Conservation (phyloP, 2,888 invertebrate genomes). For the Cephus nigrinus region DNA sequence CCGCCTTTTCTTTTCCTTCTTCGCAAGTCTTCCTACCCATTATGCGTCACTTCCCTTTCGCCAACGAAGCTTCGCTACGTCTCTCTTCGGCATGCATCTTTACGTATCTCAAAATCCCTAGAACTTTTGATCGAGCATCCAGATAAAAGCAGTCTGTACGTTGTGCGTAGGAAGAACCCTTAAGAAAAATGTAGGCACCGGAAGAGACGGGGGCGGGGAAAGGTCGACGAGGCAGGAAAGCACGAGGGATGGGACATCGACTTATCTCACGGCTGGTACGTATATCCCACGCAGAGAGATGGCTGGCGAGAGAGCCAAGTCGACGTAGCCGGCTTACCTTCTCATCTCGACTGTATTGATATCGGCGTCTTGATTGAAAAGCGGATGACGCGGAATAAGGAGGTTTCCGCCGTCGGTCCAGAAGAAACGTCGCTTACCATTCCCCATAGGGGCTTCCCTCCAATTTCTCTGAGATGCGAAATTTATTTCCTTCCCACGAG, state of each 20-base stretch:
- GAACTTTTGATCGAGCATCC: too few relatives aligned
- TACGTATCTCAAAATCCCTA: too few relatives aligned
- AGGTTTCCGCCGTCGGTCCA: slow-evolving; percentile 39
- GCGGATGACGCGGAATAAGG: slow-evolving; percentile 51
- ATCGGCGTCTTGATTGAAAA: slow-evolving; percentile 52
- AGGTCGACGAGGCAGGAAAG: slow-evolving; percentile 30
- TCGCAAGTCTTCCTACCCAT: too few relatives aligned
- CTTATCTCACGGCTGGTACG: slow-evolving; percentile 35
- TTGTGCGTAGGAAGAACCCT: too few relatives aligned
- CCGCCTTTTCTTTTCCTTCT: too few relatives aligned
- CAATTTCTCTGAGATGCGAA: slow-evolving; percentile 49
- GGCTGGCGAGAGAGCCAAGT: slow-evolving; percentile 26
- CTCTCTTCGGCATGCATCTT: too few relatives aligned
- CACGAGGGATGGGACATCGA: slow-evolving; percentile 34
- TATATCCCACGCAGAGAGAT: not conserved
- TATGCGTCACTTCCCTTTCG: too few relatives aligned
- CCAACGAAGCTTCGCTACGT: too few relatives aligned
- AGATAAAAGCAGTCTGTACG: too few relatives aligned
- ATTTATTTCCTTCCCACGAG: slow-evolving; percentile 52
- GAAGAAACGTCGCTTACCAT: slow-evolving; percentile 47
- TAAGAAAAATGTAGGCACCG: too few relatives aligned
- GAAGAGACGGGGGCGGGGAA: slow-evolving; percentile 9
- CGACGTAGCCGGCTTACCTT: slow-evolving; percentile 17
- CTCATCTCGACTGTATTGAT: slow-evolving; percentile 32
- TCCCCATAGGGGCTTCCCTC: slow-evolving; percentile 31